Base-by-base conservation (phyloP, 2,888 invertebrate species). In the Drosophila seclusa region DNA sequence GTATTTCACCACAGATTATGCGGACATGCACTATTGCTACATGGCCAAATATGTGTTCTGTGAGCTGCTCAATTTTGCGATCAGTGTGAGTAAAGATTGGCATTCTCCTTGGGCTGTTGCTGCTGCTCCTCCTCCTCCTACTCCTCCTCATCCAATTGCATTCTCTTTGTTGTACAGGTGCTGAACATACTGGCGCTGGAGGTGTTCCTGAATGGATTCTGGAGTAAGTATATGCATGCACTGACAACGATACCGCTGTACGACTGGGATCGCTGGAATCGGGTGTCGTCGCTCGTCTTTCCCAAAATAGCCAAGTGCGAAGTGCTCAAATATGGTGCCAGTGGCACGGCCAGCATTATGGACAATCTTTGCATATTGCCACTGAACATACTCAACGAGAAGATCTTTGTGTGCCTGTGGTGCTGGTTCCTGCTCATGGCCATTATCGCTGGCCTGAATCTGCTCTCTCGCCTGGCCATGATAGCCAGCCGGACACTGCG, bases 291-390 rank as follows among this genome's bases (percentile, higher is more conserved):
- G 13, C 85, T 80, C 4, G 89, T 93, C n/a, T 93, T 93, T 48
- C 93, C 93, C 4, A 93, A 96, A 95, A 95, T 97, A 60, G 97
- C 98, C 29, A 98, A 98, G 92, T 98, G 98, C 92, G 95, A 95
- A 62, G 97, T 98, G 94, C 95, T 96, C 93, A 97, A 97, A 91
- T 98, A 96, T 93, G 98, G 98, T 92, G 95, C 96, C 2, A 96
- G 97, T 2, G 98, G 98, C 0, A 95, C 96, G 7, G 95, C 97
- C 54, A 96, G 96, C 93, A 95, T 95, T 74, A 96, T 96, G 93
- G 98, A 98, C 91, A 97, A 85, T 16, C 93, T 97, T 0, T 97
- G 97, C 85, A 94, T 97, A 32, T 92, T 97, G 11, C 96, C 97
- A 0, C 88, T 97, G 21, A 97, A 97, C 87, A 95, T 96, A 78